Percentiles rank a stretch among this genome's conserved stretches.
These are phyloP conservation scores for Cololabis saira DNA, from an alignment of 2,113 vertebrate genomes.

Conservation along the genomic window DNA sequence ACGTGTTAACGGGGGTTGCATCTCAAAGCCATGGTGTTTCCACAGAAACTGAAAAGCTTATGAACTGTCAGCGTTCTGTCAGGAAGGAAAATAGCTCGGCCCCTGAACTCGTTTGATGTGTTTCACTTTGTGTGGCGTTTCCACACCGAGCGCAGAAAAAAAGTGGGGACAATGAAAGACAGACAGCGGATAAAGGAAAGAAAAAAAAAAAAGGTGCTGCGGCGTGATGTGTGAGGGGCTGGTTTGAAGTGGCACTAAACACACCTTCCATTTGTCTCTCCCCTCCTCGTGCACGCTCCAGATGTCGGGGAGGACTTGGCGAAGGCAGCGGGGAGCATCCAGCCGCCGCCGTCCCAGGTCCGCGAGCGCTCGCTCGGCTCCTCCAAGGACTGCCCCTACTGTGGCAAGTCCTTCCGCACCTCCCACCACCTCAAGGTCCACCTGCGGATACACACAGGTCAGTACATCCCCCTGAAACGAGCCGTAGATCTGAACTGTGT, in stretches of 20 bases:
- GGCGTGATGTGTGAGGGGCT: conserved; percentile 56
- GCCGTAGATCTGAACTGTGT: neutral
- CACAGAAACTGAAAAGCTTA: conserved; percentile 88
- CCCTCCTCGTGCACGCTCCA: conserved; percentile 78
- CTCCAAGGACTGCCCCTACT: conserved; percentile 98
- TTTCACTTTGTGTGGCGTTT: conserved; percentile 85
- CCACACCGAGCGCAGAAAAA: conserved; percentile 83
- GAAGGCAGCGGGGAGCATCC: conserved; percentile 85
- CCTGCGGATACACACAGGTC: conserved; percentile 99
- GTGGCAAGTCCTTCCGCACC: conserved; percentile 98
- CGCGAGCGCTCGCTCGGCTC: conserved; percentile 92
- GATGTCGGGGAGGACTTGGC: conserved; percentile 95
- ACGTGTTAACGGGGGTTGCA: conserved; percentile 83
- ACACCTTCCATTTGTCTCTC: conserved; percentile 70
- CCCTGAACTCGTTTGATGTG: conserved; percentile 84
- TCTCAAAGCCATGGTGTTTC: conserved; percentile 72
- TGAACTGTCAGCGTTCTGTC: conserved; percentile 98
- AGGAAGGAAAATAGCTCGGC: conserved; percentile 87
- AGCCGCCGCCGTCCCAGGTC: conserved; percentile 87
- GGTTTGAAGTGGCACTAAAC: conserved; percentile 91
- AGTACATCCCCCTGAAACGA: conserved; percentile 56
- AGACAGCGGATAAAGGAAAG: conserved; percentile 32
- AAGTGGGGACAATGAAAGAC: conserved; percentile 71
- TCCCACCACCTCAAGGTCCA: conserved; percentile 99
- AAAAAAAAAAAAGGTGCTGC: conserved; percentile 29